These are phyloP conservation scores for Mastomys natalensis DNA, from an alignment of 2,113 vertebrate genomes.

Conservation along the genomic window DNA sequence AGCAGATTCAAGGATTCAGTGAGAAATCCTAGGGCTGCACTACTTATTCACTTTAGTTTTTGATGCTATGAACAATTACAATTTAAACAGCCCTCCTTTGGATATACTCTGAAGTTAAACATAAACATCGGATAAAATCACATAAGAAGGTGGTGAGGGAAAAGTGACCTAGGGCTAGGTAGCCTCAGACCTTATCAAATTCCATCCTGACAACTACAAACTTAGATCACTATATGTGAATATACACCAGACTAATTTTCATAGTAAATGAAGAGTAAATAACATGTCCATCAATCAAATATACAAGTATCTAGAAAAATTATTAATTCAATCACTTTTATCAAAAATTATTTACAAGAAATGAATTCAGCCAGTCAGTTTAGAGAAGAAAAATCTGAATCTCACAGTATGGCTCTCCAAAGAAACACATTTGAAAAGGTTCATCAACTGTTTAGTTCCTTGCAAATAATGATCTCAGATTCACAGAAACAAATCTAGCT, in stretches of 20 bases:
- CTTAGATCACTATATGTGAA: background rate
- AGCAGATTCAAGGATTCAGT: background rate
- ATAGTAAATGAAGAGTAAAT: conserved; percentile 34
- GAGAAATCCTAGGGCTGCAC: background rate
- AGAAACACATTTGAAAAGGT: background rate
- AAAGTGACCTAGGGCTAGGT: background rate
- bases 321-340: conserved; percentile 6
- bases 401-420: background rate
- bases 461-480: background rate
- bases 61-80: background rate
- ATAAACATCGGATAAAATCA: background rate
- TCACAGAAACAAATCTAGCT: background rate
- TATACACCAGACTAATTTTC: background rate
- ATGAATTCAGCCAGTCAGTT: background rate
- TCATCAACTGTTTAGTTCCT: background rate
- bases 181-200: background rate
- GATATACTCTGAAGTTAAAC: background rate
- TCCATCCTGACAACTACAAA: background rate
- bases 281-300: background rate
- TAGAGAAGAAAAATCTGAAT: conserved; percentile 32
- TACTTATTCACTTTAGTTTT: background rate
- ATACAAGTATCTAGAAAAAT: background rate
- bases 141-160: background rate
- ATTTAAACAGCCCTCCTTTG: background rate
- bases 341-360: background rate